These are phyloP conservation scores for Tautogolabrus adspersus DNA, from an alignment of 2,113 vertebrate genomes.

Conservation along the genomic window DNA sequence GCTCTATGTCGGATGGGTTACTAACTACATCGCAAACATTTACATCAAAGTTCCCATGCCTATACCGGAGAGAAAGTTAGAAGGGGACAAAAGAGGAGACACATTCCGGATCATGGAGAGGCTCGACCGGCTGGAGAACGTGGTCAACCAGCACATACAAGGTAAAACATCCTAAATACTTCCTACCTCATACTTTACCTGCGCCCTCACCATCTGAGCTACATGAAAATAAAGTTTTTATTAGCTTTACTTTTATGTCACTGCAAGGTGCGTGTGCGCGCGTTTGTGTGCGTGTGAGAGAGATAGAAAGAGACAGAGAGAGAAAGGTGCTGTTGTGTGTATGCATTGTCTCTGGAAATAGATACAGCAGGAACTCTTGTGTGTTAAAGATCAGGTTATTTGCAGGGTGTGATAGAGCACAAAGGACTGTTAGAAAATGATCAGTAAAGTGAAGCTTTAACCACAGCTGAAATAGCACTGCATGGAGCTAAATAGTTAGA, in stretches of 20 bases:
- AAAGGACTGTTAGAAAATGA: constrained; percentile 13
- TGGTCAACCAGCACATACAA: constrained; percentile 99
- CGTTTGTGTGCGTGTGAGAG: no score
- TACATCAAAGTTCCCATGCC: constrained; percentile 96
- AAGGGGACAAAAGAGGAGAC: constrained; percentile 93
- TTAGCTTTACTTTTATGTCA: not conserved
- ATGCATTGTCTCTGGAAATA: not conserved
- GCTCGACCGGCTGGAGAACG: constrained; percentile 95
- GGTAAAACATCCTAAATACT: constrained; percentile 80
- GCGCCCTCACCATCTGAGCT: not conserved
- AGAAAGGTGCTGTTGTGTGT: not conserved
- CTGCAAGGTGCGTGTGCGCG: not conserved
- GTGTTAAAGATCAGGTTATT: constrained; percentile 23
- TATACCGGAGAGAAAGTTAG: constrained; percentile 91
- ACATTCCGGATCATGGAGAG: constrained; percentile 96
- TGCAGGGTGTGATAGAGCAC: constrained; percentile 31
- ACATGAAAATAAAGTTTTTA: constrained; percentile 24
- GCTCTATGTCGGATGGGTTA: constrained; percentile 98
- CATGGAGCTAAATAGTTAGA: not conserved
- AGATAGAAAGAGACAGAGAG: no score
- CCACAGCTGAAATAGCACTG: not conserved
- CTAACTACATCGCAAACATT: constrained; percentile 97
- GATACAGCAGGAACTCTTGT: constrained; percentile 21
- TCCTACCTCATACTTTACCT: not conserved
- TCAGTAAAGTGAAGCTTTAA: constrained; percentile 12